phyloP scores from a whole-genome alignment of 2,888 invertebrate genomes.

The Lasioglossum marginatum region DNA sequence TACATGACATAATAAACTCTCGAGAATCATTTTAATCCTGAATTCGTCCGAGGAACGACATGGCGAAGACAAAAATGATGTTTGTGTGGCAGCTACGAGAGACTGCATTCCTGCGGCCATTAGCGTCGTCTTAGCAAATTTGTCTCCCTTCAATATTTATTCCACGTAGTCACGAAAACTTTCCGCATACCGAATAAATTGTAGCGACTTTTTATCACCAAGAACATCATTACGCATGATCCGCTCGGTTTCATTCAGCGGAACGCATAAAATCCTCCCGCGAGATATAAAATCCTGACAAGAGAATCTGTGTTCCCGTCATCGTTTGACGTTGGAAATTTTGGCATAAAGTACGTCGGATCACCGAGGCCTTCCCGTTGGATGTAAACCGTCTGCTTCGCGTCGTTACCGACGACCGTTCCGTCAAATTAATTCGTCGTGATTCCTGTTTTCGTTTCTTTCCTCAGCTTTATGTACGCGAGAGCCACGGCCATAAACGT shows the following conservation, averaged over 20 bases:
- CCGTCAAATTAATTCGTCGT: conserved; percentile 49
- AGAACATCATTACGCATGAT: neutral
- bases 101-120: neutral
- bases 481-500: conserved; percentile 31
- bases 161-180: neutral
- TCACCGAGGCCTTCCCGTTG: conserved; percentile 18
- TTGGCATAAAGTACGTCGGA: conserved; percentile 43
- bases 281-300: neutral
- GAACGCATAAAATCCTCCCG: neutral
- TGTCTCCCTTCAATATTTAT: neutral
- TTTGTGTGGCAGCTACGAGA: neutral
- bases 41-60: neutral
- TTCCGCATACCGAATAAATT: neutral
- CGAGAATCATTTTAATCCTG: neutral
- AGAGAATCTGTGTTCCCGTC: conserved; percentile 15
- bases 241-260: neutral
- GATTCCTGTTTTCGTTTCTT: conserved; percentile 23
- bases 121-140: neutral
- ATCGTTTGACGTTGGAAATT: conserved; percentile 22
- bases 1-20: neutral
- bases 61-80: neutral
- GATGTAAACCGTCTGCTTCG: conserved; percentile 38
- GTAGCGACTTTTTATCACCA: neutral
- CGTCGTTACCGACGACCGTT: conserved; percentile 42
- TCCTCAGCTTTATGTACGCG: neutral